These are phyloP conservation scores for Acanthurus leucopareius DNA, from an alignment of 2,797 vertebrate species.

Conservation along the genomic window DNA sequence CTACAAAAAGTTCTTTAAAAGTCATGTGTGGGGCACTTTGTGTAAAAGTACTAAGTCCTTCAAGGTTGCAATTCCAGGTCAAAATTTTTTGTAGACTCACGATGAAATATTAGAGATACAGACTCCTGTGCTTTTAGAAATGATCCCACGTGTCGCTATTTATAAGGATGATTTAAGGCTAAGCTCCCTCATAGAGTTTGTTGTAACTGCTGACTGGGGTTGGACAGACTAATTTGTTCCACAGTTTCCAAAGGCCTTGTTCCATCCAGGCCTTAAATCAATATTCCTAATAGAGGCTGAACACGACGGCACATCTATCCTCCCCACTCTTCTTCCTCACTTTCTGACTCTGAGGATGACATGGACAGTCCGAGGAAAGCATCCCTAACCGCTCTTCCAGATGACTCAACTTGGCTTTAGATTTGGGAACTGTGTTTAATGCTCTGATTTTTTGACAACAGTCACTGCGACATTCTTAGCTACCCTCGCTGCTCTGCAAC, in stretches of 20 bases:
- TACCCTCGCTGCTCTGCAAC: not conserved
- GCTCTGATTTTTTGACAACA: constrained; percentile 20
- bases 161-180: constrained; percentile 56
- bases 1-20: constrained; percentile 70
- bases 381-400: not conserved
- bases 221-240: constrained; percentile 73
- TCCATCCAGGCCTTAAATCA: constrained; percentile 75
- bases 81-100: constrained; percentile 28
- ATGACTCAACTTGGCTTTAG: constrained; percentile 54
- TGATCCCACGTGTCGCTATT: constrained; percentile 34
- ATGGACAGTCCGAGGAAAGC: constrained; percentile 27
- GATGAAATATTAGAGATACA: constrained; percentile 6
- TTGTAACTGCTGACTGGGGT: constrained; percentile 71
- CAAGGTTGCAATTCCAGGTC: constrained; percentile 31
- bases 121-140: constrained; percentile 23
- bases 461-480: constrained; percentile 14
- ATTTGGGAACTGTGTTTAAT: constrained; percentile 38
- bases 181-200: constrained; percentile 50
- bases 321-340: constrained; percentile 37
- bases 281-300: constrained; percentile 79
- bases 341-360: constrained; percentile 42
- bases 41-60: constrained; percentile 32
- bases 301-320: constrained; percentile 60
- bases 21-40: constrained; percentile 23
- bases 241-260: constrained; percentile 62